These are phyloP conservation scores for Sebastes fasciatus DNA, from an alignment of 2,113 vertebrate species.

Conservation along the genomic window DNA sequence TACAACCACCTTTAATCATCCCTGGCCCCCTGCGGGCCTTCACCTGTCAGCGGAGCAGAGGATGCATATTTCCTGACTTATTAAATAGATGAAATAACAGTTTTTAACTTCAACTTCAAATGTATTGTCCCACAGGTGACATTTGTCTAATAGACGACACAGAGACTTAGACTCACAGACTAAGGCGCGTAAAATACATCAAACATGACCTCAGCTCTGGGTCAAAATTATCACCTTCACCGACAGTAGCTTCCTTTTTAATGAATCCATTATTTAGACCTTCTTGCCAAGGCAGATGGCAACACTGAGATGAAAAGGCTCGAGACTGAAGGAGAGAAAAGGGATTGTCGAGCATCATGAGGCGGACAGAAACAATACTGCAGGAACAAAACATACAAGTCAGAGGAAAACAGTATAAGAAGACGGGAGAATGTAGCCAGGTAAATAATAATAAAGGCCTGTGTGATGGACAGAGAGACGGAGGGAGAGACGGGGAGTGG, in stretches of 20 bases:
- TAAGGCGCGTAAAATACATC: background rate
- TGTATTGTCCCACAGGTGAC: background rate
- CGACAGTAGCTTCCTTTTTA: background rate
- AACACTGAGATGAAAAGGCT: constrained; percentile 33
- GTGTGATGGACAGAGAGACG: constrained; percentile 26
- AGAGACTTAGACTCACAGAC: too few relatives aligned
- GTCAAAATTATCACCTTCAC: background rate
- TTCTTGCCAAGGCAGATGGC: constrained; percentile 12
- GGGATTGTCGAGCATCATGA: background rate
- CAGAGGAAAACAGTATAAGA: background rate
- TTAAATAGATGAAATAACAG: background rate
- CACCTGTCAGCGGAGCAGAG: constrained; percentile 7
- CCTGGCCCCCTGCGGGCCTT: background rate
- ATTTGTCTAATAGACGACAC: background rate
- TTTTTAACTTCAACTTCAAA: background rate
- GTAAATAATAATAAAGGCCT: constrained; percentile 8
- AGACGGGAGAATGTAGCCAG: background rate
- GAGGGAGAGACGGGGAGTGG: background rate
- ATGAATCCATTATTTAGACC: constrained; percentile 21
- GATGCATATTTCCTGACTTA: background rate
- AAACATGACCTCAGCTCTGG: background rate
- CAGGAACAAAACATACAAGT: background rate
- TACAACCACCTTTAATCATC: background rate
- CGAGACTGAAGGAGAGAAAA: background rate
- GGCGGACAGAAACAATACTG: background rate